Evolutionary conservation across 2,797 vertebrate species (phyloP), one percentile per base, ranked within the genome.

Genomic region (Typhlichthys eigenmanni): DNA sequence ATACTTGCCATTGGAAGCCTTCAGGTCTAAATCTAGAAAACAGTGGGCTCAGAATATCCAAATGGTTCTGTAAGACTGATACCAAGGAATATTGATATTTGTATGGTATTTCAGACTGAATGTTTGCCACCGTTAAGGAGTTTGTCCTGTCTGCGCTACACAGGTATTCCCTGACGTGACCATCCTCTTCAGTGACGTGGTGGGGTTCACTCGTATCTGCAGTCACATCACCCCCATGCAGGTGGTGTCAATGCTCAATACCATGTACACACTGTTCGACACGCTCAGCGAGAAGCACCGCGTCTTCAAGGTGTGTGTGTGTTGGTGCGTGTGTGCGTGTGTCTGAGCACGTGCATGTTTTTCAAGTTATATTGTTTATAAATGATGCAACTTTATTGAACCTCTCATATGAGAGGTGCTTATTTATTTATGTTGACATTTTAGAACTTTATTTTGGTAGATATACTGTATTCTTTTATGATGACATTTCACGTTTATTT

Each of bases 161-260:
- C 81, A 92, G 91, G 91, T 93, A 69, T 92, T 93, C 66, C 90
- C 87, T 56, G 92, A 93, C 61, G 92, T 92, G 60, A 93, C 90
- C 63, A 91, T 93, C 52, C 73, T 93, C 10, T 93, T 93, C 85
- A 93, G 93, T 1, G 91, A 93, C 16, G 91, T 92, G 0, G 92
- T 92, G 63, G 90, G 92, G 54, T 93, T 93, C 62, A 92, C 89
- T 6, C 88, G 82, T 17, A 92, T 93, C 70, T 93, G 91, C 85
- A 93, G 91, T 72, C 91, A 91, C 84, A 92, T 93, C 70, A 91
- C 90, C 4, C 90, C 89, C 0, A 88, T 92, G 87, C 91, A 94
- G 74, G 89, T 93, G 73, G 91, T 93, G 11, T 92, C 85, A 65
- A 92, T 92, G 92, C 84, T 93, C 60, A 92, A 92, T 84, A 92